phyloP scores from a whole-genome alignment of 1,140 invertebrate genomes.

The Radopholus similis region DNA sequence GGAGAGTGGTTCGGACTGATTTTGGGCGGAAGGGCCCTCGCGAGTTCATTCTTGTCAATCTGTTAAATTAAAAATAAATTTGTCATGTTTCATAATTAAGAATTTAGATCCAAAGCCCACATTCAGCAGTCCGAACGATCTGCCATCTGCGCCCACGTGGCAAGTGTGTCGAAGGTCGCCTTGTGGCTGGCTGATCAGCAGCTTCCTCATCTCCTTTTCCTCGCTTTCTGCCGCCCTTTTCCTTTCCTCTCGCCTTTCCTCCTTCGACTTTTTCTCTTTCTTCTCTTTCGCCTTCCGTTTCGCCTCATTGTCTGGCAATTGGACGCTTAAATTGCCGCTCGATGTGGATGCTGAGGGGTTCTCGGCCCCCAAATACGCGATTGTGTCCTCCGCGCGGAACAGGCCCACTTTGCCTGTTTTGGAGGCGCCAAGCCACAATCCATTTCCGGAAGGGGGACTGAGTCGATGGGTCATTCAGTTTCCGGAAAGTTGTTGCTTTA shows the following conservation, averaged over 20 bases:
- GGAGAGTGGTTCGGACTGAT: not conserved
- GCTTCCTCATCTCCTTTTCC: constrained; percentile 66
- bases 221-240: constrained; percentile 69
- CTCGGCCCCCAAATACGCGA: constrained; percentile 72
- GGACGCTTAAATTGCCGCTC: constrained; percentile 4
- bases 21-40: constrained; percentile 13
- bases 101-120: constrained; percentile 6
- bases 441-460: not conserved
- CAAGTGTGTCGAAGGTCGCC: constrained; percentile 93
- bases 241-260: constrained; percentile 61
- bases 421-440: constrained; percentile 78
- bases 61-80: not conserved
- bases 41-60: constrained; percentile 35
- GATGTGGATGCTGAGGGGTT: constrained; percentile 16
- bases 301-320: not conserved
- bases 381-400: constrained; percentile 83
- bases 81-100: not conserved
- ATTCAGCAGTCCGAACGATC: constrained; percentile 75
- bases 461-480: not conserved
- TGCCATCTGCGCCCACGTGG: constrained; percentile 91
- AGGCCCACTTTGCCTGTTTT: constrained; percentile 76
- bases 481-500: constrained; percentile 52
- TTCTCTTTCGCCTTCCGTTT: constrained; percentile 27
- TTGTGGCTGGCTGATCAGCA: constrained; percentile 87
- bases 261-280: constrained; percentile 62